Evolutionary conservation across 2,797 vertebrate species (phyloP).

Genomic region (Propithecus deckenii): DNA sequence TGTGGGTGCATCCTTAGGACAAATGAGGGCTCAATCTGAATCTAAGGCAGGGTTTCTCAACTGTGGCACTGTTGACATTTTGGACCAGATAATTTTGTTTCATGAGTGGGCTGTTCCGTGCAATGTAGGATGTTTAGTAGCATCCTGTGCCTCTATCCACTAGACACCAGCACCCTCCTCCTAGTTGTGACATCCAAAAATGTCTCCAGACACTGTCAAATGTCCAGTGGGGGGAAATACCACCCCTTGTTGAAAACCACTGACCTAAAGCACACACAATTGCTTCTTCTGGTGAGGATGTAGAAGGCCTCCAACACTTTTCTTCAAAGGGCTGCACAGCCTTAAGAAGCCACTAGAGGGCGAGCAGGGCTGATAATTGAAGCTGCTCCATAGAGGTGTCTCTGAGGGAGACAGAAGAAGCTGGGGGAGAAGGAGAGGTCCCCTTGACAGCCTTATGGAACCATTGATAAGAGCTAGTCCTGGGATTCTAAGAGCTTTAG

Average conservation of each 20-base stretch:
- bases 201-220: background rate
- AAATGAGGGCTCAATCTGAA: background rate
- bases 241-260: background rate
- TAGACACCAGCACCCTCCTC: background rate
- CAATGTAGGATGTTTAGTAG: background rate
- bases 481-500: slow-evolving; percentile 20
- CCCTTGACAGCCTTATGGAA: background rate
- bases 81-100: background rate
- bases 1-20: background rate
- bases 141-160: background rate
- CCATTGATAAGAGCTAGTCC: background rate
- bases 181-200: background rate
- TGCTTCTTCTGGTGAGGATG: background rate
- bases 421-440: background rate
- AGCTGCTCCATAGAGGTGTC: background rate
- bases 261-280: background rate
- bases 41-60: background rate
- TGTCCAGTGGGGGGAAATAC: background rate
- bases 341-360: slow-evolving; percentile 28
- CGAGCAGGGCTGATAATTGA: background rate
- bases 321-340: slow-evolving; percentile 8
- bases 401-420: background rate
- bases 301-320: background rate
- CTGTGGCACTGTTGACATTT: background rate
- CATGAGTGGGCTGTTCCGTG: background rate